Evolutionary conservation across 2,797 vertebrate species (phyloP), one percentile per base, ranked within the genome.

Genomic region (Sciurus carolinensis): DNA sequence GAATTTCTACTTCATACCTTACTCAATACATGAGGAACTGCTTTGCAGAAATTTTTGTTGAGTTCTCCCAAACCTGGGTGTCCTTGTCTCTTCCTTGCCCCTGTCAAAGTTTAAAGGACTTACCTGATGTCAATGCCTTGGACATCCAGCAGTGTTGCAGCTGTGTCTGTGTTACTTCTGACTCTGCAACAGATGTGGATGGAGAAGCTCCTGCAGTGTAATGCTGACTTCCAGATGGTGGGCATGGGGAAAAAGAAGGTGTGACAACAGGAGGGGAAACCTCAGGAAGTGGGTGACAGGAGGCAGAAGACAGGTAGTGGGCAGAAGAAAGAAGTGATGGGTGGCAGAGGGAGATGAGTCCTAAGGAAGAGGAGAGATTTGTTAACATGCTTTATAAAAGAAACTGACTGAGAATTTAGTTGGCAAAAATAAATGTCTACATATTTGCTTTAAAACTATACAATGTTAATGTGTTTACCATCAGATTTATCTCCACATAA

Each of bases 51-150:
- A 83, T 79, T 73, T 88, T 92, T 52, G 8, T 87, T 66, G 72
- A 36, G n/a, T 79, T 84, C 24, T 67, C 47, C 80, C 94, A 64
- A 3, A 0, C 67, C 92, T 85, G 86, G 92, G 92, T 64, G 95
- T 97, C 97, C 96, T 97, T 98, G 95, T 95, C 95, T 95, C 89
- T 86, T 42, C 76, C 87, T 90, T 85, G 84, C 95, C 92, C 97
- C 97, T 97, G 97, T 98, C 97, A 97, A 90, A 98, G 96, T 97
- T 87, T 95, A 97, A 95, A 96, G 96, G 91, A 98, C 97, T 97
- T 77, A 67, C 84, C 93, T 96, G 97, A 91, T 96, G 96, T 97
- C 97, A 72, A 3, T 24, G 75, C 79, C 93, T 71, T 73, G 93
- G 96, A 83, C 93, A 81, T 79, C 97, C 97, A 95, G 94, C 97